phyloP scores from a whole-genome alignment of 2,797 vertebrate genomes.

The Argya squamiceps region DNA sequence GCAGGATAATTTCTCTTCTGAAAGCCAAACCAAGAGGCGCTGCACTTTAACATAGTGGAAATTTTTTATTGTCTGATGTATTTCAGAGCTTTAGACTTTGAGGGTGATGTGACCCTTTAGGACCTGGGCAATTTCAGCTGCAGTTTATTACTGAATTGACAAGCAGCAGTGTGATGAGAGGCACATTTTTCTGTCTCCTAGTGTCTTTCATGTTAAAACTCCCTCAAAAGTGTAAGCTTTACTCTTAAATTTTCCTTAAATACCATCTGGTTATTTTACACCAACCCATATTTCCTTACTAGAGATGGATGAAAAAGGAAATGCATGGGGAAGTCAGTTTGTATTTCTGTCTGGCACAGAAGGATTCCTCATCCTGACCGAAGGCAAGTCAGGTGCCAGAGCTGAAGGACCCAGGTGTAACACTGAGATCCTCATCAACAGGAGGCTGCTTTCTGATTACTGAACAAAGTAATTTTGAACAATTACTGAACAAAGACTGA shows the following conservation, averaged over 20 bases:
- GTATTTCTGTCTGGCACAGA: background rate
- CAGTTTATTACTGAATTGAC: background rate
- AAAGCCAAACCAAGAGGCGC: background rate
- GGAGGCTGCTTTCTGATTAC: background rate
- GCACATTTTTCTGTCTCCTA: background rate
- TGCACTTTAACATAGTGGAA: background rate
- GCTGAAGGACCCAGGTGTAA: background rate
- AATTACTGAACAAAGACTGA: background rate
- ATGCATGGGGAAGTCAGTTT: background rate
- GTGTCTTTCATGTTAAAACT: background rate
- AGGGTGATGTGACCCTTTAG: background rate
- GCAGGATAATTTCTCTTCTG: background rate
- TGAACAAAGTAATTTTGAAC: no score
- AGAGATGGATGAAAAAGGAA: background rate
- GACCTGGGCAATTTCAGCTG: background rate
- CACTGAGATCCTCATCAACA: background rate
- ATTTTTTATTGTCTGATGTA: background rate
- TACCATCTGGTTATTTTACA: background rate
- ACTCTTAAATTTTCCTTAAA: background rate
- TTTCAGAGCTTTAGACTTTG: background rate
- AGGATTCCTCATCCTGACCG: background rate
- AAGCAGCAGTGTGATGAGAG: background rate
- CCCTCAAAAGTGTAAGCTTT: background rate
- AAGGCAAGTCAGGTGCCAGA: background rate
- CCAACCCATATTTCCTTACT: background rate